Base-by-base conservation (phyloP, 2,888 invertebrate species). In the Temnothorax ravouxi region DNA sequence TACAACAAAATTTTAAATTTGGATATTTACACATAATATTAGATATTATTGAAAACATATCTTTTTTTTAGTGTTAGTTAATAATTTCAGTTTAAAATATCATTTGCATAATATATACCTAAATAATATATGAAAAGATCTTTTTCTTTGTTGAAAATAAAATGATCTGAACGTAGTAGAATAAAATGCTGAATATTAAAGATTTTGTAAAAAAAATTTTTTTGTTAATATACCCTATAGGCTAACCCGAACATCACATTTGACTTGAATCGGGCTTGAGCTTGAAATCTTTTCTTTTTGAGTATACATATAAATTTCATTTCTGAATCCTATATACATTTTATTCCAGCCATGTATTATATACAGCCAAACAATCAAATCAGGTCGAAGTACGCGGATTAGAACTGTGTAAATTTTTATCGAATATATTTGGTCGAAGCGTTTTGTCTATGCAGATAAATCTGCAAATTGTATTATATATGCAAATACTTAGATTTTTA, bases 11-110 rank as follows among this genome's bases (percentile, higher is more conserved):
- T 47, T 75, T 75, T 38, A 4, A 50, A 75, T 47, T n/a, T 75
- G 15, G 62, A n/a, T 75, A 50, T 75, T 75, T 34, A 75, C 3
- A 47, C 21, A 50, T 62, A 62, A 75, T 38, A 64, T 15, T 64
- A 47, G 15, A 59, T 47, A 44, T 9, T 72, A 56, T 29, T 29
- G 1, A 50, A 62, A 50, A 61, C 44, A 29, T 34, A 5, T 34
- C 34, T 34, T 18, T 59, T 15, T 59, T 41, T 38, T 34, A 59
- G 1, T 13, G 0, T 0, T 62, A 41, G 34, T 62, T 29, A 21
- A 18, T 44, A 62, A 62, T 50, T 21, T 21, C 8, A 71, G 0
- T 1, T 54, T 21, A 21, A 54, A 54, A 25, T 59, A 74, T 74
- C 3, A 59, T 8, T 47, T 44, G 11, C 25, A 74, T 47, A 74